Evolutionary conservation across 2,797 vertebrate species (phyloP), one percentile per base, ranked within the genome.

Genomic region (Octomys mimax): DNA sequence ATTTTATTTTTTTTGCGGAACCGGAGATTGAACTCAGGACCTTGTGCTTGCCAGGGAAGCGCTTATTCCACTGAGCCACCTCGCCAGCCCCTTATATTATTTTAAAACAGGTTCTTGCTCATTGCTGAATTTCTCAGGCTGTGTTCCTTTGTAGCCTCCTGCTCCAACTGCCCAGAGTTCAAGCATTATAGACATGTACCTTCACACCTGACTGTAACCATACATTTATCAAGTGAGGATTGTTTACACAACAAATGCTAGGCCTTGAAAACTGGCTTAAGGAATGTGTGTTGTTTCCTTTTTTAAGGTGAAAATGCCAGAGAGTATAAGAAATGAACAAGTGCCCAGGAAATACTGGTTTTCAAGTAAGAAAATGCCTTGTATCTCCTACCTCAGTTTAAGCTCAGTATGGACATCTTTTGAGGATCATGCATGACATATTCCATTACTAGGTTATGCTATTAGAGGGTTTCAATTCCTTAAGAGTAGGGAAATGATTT

Each of bases 401-500:
- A 18, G 16, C 46, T 26, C 87, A 61, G 61, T 54, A 54, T 73
- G 57, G 22, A 19, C 10, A 33, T 68, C n/a, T 91, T 49, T 80
- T 87, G 88, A 85, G 59, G 13, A 80, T 33, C 59, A 61, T 28
- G 1, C 88, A 54, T 68, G 39, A 59, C 54, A 5, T 10, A 73
- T 16, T 16, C 9, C 26, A 33, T 33, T 68, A 24, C 59, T 75
- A 91, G 10, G 84, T 75, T 31, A 75, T 46, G 28, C 10, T 85
- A 68, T 39, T 10, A 95, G 93, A 33, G 33, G 75, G 84, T 91
- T 71, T 70, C 5, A 64, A 68, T 87, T 93, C 36, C 36, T 24
- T 26, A 61, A 54, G 39, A 79, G 91, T 24, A 59, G 13, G 22
- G 14, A 95, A 96, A 84, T 39, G n/a, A 21, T 31, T 68, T 81